A percentile compares a stretch with the other conserved stretches of the same genome.
These are phyloP conservation scores for Eulimnadia texana DNA, from an alignment of 1,140 invertebrate species.

Conservation along the genomic window DNA sequence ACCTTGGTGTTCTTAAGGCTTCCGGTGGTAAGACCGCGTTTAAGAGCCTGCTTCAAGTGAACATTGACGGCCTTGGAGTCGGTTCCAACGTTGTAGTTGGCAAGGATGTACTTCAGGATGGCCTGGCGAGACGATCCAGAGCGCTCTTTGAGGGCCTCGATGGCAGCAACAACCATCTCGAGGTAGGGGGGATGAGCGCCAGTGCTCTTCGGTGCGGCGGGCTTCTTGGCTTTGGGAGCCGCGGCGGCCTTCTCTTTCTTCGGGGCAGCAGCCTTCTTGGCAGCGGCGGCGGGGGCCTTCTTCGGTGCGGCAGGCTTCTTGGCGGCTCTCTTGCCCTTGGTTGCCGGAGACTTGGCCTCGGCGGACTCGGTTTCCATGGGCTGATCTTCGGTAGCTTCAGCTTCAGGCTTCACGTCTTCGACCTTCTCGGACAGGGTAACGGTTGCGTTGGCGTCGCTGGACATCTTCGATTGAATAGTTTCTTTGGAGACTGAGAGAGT, in stretches of 20 bases:
- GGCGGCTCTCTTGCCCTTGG: neutral
- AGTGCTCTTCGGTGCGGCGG: conserved; percentile 3
- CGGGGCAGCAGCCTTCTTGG: conserved; percentile 12
- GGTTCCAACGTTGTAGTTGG: conserved; percentile 40
- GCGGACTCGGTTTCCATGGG: neutral
- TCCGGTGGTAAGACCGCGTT: conserved; percentile 37
- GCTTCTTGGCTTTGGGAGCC: conserved; percentile 1
- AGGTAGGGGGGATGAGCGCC: conserved; percentile 25
- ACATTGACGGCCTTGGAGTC: conserved; percentile 38
- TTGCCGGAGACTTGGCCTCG: neutral
- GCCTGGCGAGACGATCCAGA: conserved; percentile 42
- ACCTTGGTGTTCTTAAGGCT: conserved; percentile 24
- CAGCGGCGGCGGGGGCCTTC: conserved; percentile 4
- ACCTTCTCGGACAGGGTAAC: neutral
- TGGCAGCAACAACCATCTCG: conserved; percentile 37
- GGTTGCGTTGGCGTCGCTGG: neutral
- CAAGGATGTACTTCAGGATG: conserved; percentile 46
- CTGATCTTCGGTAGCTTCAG: conserved; percentile 4
- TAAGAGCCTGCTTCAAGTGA: conserved; percentile 42
- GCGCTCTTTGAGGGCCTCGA: conserved; percentile 41
- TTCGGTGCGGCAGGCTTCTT: neutral
- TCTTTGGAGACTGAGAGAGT: neutral
- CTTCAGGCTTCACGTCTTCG: conserved; percentile 1
- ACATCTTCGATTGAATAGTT: neutral
- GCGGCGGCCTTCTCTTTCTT: conserved; percentile 1